Evolutionary conservation across 2,113 vertebrate species (phyloP).

Genomic region (Alethe castanea): DNA sequence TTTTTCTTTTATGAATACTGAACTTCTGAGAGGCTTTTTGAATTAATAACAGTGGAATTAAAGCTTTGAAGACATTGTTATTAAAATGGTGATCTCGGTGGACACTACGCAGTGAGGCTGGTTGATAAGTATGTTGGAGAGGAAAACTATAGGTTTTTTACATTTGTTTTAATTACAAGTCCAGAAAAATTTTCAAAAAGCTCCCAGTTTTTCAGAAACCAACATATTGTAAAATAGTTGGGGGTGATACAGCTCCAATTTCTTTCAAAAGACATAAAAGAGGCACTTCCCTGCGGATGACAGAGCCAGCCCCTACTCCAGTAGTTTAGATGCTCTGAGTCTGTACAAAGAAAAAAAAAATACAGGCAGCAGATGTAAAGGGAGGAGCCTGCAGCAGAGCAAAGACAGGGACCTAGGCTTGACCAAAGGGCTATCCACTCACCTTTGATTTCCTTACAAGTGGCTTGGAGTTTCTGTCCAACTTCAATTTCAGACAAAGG

Average conservation of each 20-base stretch:
- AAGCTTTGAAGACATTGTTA: slow-evolving; percentile 33
- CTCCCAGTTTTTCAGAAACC: neutral
- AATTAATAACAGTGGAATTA: slow-evolving; percentile 42
- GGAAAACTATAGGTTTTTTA: neutral
- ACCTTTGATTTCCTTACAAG: neutral
- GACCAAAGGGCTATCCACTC: neutral
- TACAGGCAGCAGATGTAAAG: neutral
- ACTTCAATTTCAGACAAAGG: neutral
- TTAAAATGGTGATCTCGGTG: neutral
- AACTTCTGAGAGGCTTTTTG: slow-evolving; percentile 30
- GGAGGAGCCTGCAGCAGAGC: neutral
- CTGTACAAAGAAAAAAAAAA: neutral
- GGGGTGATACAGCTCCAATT: neutral
- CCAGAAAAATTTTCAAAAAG: neutral
- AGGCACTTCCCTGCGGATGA: neutral
- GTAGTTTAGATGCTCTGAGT: neutral
- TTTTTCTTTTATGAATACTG: slow-evolving; percentile 51
- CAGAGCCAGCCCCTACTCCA: neutral
- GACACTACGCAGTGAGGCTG: neutral
- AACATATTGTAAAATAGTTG: neutral
- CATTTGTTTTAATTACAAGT: neutral
- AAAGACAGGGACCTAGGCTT: neutral
- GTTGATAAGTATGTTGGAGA: neutral
- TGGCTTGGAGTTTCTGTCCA: neutral
- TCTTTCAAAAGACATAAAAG: neutral